Base-by-base conservation (phyloP, 2,797 vertebrate species). In the Sarcoramphus papa region DNA sequence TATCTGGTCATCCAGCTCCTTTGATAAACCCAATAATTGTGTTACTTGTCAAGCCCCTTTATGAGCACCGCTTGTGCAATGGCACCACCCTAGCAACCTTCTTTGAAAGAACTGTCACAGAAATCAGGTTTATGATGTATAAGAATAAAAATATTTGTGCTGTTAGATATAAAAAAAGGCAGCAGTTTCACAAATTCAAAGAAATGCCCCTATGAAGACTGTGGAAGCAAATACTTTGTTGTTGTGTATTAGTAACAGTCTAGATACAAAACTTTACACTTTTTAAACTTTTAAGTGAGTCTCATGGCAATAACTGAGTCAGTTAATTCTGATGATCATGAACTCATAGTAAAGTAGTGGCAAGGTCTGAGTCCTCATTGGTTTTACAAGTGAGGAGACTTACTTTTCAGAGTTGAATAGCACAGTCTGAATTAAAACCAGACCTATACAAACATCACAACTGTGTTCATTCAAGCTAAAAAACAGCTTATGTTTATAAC, bases 141-240 rank as follows among this genome's bases (percentile, higher is more conserved):
- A 95, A 93, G 85, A 94, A 78, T 56, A 95, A 95, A 97, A 91
- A 92, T 94, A 90, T 93, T 94, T 96, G 93, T 85, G 47, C 70
- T 70, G 51, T 79, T 51, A 24, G 91, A 85, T 80, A 90, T 62
- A 75, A 92, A 82, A 81, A 90, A 90, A 64, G 45, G 25, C 73
- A 43, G 85, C 79, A 87, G 51, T 91, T 93, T 95, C 95, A 83
- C 81, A 96, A 80, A 96, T 96, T 97, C 86, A 86, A 94, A 40
- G 11, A 70, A 51, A 28, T 31, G 50, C 15, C 50, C 8, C 27
- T 69, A 14, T 70, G 35, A 51, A 51, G 27, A 30, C 48, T 37
- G 48, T 37, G 27, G 50, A 70, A 53, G 28, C 28, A 70, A 70
- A 53, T 53, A 40, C 50, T 70, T 53, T 41, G 50, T 70, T 22